Evolutionary conservation across 2,797 vertebrate genomes (phyloP), one percentile per base, ranked within the genome.

Genomic region (Oophaga sylvatica): DNA sequence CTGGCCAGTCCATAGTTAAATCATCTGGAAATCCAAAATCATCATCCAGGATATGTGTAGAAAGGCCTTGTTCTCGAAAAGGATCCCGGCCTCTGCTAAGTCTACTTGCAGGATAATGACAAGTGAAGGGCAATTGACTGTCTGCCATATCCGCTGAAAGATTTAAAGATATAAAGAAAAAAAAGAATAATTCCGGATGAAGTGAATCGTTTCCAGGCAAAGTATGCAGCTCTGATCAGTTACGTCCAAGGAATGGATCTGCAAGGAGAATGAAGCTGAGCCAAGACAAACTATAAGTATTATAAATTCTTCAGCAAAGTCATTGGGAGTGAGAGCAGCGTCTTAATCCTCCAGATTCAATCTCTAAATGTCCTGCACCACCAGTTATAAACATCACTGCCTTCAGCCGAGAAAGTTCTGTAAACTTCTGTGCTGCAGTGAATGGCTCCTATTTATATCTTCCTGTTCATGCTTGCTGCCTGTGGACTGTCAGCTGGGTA

Each of bases 11-110:
- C 90, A 97, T 95, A 0, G 96, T 95, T 91, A 99, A 92, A 10
- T 99, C 97, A 0, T 98, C 97, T 0, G 96, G 93, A 92, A 99
- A 99, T 60, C 96, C 97, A 89, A 99, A 99, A 56, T 98, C 98
- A 35, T 99, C 97, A 0, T 98, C 97, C 95, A 99, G 96, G 80
- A 99, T 97, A 62, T 96, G 97, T 0, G 97, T 95, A 1, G 95
- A 93, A 65, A 99, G 92, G 45, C 94, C 91, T 86, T 97, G 95
- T 68, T 98, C 97, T 90, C 97, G 91, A 93, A 99, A 99, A 17
- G 97, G 97, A 92, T 99, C 98, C 79, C 97, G 93, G 56, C 95
- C 88, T 87, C 95, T 94, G 91, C 97, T 93, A 92, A 97, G 96
- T 57, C 98, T 94, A 93, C 78, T 95, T n/a, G 96, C 94, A n/a